phyloP scores from a whole-genome alignment of 2,113 vertebrate species.

The Neopipo cinnamomea region DNA sequence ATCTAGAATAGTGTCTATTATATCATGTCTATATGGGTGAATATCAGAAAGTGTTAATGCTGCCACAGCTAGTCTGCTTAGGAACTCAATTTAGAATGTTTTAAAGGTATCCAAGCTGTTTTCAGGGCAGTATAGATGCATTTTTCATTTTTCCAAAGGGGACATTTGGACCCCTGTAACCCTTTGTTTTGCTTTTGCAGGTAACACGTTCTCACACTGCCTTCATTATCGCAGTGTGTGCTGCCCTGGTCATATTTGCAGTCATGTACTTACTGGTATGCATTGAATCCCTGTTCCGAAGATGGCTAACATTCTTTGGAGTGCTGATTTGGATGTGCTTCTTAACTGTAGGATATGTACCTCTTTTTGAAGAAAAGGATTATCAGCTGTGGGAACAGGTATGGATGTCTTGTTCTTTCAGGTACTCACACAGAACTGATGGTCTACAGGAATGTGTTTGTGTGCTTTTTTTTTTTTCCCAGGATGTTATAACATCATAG shows the following conservation, averaged over 20 bases:
- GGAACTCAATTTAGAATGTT: neutral
- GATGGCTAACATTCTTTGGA: conserved; percentile 82
- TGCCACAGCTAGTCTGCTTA: neutral
- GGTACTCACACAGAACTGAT: accelerated
- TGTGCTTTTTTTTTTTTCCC: neutral
- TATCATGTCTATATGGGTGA: neutral
- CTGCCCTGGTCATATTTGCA: conserved; percentile 81
- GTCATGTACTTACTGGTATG: conserved; percentile 84
- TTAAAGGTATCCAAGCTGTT: neutral
- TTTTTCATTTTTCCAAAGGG: neutral
- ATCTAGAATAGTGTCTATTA: neutral
- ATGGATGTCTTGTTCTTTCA: neutral
- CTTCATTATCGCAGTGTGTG: conserved; percentile 79
- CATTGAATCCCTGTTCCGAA: conserved; percentile 79
- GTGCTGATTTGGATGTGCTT: conserved; percentile 86
- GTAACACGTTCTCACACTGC: conserved; percentile 49
- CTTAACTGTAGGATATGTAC: conserved; percentile 83
- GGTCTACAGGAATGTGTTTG: too few species aligned
- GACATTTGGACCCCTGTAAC: too few species aligned
- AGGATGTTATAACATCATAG: accelerated
- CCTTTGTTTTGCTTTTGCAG: conserved; percentile 65
- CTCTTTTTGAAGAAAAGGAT: conserved; percentile 71
- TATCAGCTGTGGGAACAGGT: conserved; percentile 87
- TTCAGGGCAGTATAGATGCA: neutral
- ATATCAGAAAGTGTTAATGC: neutral